phyloP scores from a whole-genome alignment of 2,888 invertebrate species.

The Ptilodon capucinus region DNA sequence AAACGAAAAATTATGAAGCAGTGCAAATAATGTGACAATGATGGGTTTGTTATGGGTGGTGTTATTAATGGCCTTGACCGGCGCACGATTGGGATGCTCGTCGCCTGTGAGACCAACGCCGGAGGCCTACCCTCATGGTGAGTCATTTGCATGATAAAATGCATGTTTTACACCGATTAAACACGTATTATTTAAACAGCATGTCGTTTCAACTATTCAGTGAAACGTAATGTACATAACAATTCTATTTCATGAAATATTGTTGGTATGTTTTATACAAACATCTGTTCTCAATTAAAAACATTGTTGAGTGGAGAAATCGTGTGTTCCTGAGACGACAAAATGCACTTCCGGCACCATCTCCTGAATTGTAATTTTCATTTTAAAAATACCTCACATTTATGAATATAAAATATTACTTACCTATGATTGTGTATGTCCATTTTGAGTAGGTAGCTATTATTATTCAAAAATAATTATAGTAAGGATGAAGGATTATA shows the following conservation, averaged over 20 bases:
- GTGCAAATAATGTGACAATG: slow-evolving; percentile 78
- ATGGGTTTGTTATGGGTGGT: slow-evolving; percentile 76
- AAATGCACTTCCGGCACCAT: slow-evolving; percentile 10
- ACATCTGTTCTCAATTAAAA: slow-evolving; percentile 28
- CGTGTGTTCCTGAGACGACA: not conserved
- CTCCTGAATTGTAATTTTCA: not conserved
- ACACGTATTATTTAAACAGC: slow-evolving; percentile 4
- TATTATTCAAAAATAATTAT: no score
- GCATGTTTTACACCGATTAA: slow-evolving; percentile 40
- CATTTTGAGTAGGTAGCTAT: no score
- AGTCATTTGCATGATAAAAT: slow-evolving; percentile 52
- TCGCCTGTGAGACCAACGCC: slow-evolving; percentile 73
- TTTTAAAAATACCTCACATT: not conserved
- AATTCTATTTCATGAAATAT: slow-evolving; percentile 4
- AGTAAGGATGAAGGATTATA: no score
- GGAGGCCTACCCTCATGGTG: slow-evolving; percentile 77
- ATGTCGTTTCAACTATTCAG: slow-evolving; percentile 8
- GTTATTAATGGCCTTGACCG: slow-evolving; percentile 74
- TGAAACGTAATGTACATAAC: slow-evolving; percentile 13
- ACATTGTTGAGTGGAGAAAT: not conserved
- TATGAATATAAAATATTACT: no score
- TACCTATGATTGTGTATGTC: no score
- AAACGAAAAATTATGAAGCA: slow-evolving; percentile 73
- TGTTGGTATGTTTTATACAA: slow-evolving; percentile 12
- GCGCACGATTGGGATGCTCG: slow-evolving; percentile 68